Evolutionary conservation across 2,113 vertebrate genomes (phyloP), one percentile per base, ranked within the genome.

Genomic region (Lasiurus borealis): DNA sequence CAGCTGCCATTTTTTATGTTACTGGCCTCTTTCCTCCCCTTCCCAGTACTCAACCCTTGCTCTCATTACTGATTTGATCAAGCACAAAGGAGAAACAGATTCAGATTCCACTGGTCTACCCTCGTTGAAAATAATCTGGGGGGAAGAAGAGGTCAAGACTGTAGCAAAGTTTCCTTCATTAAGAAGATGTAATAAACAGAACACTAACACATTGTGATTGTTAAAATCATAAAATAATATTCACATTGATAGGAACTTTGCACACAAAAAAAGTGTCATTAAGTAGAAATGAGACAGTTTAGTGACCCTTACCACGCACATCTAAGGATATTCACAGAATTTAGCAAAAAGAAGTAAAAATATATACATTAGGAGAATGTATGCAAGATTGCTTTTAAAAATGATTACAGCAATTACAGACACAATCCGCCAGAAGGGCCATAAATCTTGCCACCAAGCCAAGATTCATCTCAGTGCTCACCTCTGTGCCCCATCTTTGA

Each of bases 221-320:
- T 66, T 91, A 81, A 97, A 91, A 96, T 21, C 81, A 68, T 73
- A 27, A 71, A 87, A 50, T 96, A 78, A 91, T 88, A 95, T 82
- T 95, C 83, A 84, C 90, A 87, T 0, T 12, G 54, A 90, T 19
- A 78, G n/a, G 68, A 92, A 4, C 7, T 59, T 46, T 85, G 50
- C 86, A 46, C 44, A 95, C 94, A 1, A 82, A 92, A 91, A 76
- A 15, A 87, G 27, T 95, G 97, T 93, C 91, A 96, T 31, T 44
- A 81, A 90, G 54, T 91, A 96, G 84, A 97, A 97, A 97, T 92
- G 90, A 97, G 98, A 97, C 98, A 84, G 85, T 48, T 96, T 59
- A 95, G 71, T 77, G 88, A 97, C 84, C 90, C 85, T 94, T 95
- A 95, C 46, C 86, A 96, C 76, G 76, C 86, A 96, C 76, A 78